These are phyloP conservation scores for Cacoxenus indagator DNA, from an alignment of 2,888 invertebrate species.

Conservation along the genomic window DNA sequence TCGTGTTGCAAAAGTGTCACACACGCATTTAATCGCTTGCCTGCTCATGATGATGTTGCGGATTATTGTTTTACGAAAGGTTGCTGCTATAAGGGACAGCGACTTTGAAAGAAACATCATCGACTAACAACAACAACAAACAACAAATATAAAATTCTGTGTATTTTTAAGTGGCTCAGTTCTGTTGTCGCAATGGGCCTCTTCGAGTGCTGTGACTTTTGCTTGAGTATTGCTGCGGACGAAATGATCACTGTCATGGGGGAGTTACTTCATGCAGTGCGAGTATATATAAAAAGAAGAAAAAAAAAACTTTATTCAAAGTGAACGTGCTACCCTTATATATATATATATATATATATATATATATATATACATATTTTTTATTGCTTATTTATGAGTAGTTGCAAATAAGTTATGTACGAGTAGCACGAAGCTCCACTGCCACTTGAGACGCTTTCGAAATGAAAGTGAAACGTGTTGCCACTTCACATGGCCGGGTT, in stretches of 20 bases:
- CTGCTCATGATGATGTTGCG: constrained; percentile 16
- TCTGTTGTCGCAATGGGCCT: background rate
- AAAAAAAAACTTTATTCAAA: too few species aligned
- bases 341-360: too few species aligned
- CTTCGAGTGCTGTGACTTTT: background rate
- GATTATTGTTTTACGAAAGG: constrained; percentile 11
- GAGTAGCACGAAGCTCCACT: background rate
- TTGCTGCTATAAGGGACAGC: background rate
- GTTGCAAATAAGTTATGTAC: background rate
- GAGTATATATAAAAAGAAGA: background rate
- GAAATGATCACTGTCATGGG: background rate
- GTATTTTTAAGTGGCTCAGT: constrained; percentile 1
- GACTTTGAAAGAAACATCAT: background rate
- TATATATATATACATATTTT: too few species aligned
- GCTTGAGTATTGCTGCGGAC: background rate
- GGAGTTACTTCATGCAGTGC: background rate
- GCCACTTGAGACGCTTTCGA: constrained; percentile 12
- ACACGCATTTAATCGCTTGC: constrained; percentile 22
- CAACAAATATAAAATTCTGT: background rate
- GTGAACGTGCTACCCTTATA: too few species aligned
- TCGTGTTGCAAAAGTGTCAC: constrained; percentile 22
- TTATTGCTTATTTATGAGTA: background rate
- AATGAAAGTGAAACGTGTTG: constrained; percentile 20
- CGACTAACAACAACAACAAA: background rate
- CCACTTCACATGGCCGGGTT: background rate